Evolutionary conservation across 2,113 vertebrate species (phyloP).

Genomic region (Calyptommatus sinebrachiatus): DNA sequence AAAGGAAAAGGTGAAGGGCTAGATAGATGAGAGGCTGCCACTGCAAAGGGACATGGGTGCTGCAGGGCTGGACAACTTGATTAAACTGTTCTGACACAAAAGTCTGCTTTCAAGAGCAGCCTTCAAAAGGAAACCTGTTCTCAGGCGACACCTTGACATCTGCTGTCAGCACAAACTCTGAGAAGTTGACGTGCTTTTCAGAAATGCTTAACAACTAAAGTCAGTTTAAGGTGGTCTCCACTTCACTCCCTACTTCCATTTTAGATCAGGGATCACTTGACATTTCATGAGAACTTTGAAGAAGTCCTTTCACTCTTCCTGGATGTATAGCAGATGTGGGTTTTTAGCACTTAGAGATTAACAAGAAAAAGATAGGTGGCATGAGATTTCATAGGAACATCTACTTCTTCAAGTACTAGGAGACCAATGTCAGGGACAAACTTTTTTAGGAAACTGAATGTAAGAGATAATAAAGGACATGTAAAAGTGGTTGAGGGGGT

Average conservation of each 20-base stretch:
- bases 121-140: background rate
- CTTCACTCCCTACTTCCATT: background rate
- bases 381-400: no score
- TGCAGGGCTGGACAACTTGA: conserved; percentile 19
- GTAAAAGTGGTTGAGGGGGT: no score
- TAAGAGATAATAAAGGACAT: no score
- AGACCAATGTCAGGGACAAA: no score
- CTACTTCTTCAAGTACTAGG: no score
- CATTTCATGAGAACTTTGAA: background rate
- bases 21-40: background rate
- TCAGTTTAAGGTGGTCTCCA: background rate
- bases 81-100: conserved; percentile 24
- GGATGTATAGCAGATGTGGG: background rate
- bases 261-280: background rate
- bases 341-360: no score
- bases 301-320: background rate
- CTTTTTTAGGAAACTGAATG: no score
- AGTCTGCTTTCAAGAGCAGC: background rate
- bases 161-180: fast-evolving
- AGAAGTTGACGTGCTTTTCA: conserved; percentile 24
- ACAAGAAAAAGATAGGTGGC: no score
- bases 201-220: conserved; percentile 22
- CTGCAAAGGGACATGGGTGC: conserved; percentile 6
- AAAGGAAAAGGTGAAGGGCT: no score
- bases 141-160: conserved; percentile 29